Percentiles rank a stretch among this genome's conserved stretches.
phyloP scores from a whole-genome alignment of 2,797 vertebrate species.

The Syncerus caffer region DNA sequence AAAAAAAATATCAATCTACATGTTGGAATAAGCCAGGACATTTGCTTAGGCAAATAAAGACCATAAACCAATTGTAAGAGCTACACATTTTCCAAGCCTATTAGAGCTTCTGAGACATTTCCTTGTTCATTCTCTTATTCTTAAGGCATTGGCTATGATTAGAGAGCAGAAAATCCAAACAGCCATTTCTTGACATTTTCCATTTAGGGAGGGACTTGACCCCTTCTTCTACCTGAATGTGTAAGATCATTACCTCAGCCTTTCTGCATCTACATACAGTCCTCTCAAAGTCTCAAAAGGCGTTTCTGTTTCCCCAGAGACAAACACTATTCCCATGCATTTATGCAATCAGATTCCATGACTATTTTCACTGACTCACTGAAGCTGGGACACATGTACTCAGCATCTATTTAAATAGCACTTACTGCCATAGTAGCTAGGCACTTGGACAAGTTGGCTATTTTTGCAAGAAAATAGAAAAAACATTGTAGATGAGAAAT shows the following conservation, averaged over 20 bases:
- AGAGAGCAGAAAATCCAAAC: background rate
- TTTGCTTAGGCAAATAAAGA: constrained; percentile 11
- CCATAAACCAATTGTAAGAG: background rate
- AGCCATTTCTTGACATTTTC: background rate
- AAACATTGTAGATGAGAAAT: constrained; percentile 38
- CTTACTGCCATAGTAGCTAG: constrained; percentile 53
- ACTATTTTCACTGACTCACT: constrained; percentile 41
- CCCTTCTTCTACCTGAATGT: background rate
- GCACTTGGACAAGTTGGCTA: constrained; percentile 56
- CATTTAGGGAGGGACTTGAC: background rate
- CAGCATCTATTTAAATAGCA: constrained; percentile 60
- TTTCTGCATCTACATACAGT: background rate
- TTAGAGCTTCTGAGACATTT: background rate
- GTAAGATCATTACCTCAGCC: background rate
- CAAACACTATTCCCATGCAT: background rate
- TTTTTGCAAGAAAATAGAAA: constrained; percentile 65
- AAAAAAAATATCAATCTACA: background rate
- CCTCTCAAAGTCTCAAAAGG: background rate
- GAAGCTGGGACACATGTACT: constrained; percentile 40
- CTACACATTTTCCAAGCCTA: background rate
- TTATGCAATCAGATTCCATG: constrained; percentile 42
- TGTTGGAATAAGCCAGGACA: background rate
- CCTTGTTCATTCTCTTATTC: background rate
- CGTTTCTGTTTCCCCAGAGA: constrained; percentile 27
- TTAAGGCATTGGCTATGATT: background rate